These are phyloP conservation scores for Drosophila serrata DNA, from an alignment of 1,140 invertebrate genomes.

Conservation along the genomic window DNA sequence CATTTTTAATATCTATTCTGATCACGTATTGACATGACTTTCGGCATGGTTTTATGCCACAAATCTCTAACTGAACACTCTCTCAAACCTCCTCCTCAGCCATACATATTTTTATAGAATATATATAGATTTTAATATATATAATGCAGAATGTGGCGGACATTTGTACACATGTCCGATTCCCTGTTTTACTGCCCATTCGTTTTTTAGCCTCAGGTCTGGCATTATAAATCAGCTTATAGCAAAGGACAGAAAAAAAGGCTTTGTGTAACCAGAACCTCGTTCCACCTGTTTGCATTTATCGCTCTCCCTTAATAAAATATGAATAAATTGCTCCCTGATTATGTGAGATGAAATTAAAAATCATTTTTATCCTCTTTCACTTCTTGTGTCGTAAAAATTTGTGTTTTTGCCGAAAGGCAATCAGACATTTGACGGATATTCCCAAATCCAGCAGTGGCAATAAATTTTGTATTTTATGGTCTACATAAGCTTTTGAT, in stretches of 20 bases:
- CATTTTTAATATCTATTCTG: conserved; percentile 49
- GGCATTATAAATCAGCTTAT: conserved; percentile 70
- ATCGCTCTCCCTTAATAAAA: conserved; percentile 54
- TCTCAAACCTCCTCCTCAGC: conserved; percentile 4
- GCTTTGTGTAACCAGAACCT: neutral
- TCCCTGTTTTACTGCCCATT: conserved; percentile 52
- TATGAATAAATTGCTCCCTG: conserved; percentile 51
- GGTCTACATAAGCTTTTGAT: neutral
- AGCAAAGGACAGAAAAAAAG: conserved; percentile 26
- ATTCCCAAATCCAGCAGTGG: neutral
- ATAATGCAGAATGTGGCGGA: conserved; percentile 26
- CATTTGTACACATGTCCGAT: conserved; percentile 57
- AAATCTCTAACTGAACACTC: conserved; percentile 51
- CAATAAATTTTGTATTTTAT: conserved; percentile 1
- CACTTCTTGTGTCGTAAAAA: conserved; percentile 37
- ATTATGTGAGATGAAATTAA: conserved; percentile 71
- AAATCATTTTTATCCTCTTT: conserved; percentile 25
- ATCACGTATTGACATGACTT: conserved; percentile 64
- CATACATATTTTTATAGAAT: conserved; percentile 7
- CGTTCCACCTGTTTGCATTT: conserved; percentile 32
- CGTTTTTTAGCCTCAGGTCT: conserved; percentile 41
- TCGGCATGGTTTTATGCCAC: conserved; percentile 47
- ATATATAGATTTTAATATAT: conserved; percentile 18
- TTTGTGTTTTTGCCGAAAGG: conserved; percentile 11
- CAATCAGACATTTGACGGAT: conserved; percentile 31